Conservation (phyloP, 2,888 invertebrate species). For the Odontomyia ornata region DNA sequence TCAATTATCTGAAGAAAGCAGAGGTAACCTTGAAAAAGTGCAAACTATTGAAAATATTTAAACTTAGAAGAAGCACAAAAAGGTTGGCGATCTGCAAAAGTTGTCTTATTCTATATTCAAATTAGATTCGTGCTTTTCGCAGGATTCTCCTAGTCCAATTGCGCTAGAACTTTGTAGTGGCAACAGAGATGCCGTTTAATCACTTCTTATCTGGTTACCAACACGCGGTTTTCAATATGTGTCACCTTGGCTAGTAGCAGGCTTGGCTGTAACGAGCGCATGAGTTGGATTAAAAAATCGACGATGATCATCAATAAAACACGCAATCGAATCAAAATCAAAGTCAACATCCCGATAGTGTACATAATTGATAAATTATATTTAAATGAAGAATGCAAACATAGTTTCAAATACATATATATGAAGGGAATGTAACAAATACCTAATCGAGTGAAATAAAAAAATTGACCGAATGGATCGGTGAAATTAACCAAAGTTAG, state of each 20-base stretch:
- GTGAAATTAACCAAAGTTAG: neutral
- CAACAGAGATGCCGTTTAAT: too few relatives aligned
- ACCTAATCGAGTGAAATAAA: neutral
- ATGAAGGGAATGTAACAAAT: constrained; percentile 30
- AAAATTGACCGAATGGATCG: neutral
- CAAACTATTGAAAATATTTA: too few relatives aligned
- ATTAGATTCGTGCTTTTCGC: too few relatives aligned
- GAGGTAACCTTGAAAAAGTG: too few relatives aligned
- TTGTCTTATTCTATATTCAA: too few relatives aligned
- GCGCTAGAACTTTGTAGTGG: too few relatives aligned
- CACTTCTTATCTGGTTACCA: too few relatives aligned
- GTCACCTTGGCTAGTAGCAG: constrained; percentile 81
- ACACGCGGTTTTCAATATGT: constrained; percentile 86
- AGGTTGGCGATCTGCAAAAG: too few relatives aligned
- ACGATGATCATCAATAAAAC: constrained; percentile 76
- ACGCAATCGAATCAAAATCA: constrained; percentile 65
- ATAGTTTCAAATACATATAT: constrained; percentile 27
- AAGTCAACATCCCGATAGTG: constrained; percentile 75
- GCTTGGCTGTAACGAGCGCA: constrained; percentile 88
- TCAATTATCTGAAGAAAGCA: too few relatives aligned
- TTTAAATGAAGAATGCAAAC: constrained; percentile 51
- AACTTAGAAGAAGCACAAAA: too few relatives aligned
- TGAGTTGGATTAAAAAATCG: constrained; percentile 88
- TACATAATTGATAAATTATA: constrained; percentile 59
- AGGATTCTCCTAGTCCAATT: too few relatives aligned